Conservation (phyloP, 2,113 vertebrate genomes). For the Capreolus pygargus region DNA sequence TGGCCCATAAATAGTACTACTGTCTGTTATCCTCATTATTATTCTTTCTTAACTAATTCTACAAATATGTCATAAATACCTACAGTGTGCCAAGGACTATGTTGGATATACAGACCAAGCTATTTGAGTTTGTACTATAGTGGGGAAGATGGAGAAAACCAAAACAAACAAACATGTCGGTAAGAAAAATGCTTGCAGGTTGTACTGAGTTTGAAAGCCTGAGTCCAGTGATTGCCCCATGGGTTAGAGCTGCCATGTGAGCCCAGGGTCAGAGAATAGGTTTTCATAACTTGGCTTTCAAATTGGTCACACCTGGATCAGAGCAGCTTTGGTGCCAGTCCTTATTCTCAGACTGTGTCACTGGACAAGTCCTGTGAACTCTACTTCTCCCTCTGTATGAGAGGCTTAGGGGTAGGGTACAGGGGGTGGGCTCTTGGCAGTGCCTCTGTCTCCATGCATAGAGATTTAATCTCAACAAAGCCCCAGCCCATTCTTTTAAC, state of each 20-base stretch:
- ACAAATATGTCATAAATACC: neutral
- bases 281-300: slow-evolving; percentile 8
- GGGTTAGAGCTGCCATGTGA: neutral
- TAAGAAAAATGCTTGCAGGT: neutral
- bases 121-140: neutral
- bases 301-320: neutral
- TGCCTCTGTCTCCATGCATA: neutral
- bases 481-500: neutral
- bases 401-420: fast-evolving
- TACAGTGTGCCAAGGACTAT: neutral
- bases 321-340: neutral
- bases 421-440: neutral
- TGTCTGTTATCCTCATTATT: neutral
- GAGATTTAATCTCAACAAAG: neutral
- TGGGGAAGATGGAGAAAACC: neutral
- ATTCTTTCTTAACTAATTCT: neutral
- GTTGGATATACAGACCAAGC: neutral
- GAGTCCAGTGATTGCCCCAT: neutral
- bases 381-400: neutral
- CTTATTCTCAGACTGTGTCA: neutral
- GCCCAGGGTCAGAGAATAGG: neutral
- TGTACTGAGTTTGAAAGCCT: neutral
- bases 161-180: neutral
- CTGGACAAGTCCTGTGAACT: neutral
- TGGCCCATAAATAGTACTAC: neutral